Percentiles rank a stretch among this genome's conserved stretches.
Conservation (phyloP, 2,113 vertebrate species). For the Helogale parvula region DNA sequence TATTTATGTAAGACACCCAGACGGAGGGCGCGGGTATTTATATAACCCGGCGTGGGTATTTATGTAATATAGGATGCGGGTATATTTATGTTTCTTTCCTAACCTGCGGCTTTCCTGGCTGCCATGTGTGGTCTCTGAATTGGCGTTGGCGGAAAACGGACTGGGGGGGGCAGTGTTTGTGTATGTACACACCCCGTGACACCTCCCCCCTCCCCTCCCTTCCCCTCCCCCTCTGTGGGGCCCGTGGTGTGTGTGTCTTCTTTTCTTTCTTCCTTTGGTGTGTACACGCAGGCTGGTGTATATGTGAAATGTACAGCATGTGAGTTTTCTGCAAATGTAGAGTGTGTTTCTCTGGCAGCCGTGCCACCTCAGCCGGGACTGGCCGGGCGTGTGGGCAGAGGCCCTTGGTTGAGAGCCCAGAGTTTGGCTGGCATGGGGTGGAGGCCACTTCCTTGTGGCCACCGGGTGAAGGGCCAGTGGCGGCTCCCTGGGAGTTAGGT, state of each 20-base stretch:
- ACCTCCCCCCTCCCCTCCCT: background rate
- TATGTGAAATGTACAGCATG: background rate
- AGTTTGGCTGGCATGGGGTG: constrained; percentile 16
- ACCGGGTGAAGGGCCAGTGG: background rate
- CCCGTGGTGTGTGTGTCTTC: background rate
- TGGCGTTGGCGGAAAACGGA: background rate
- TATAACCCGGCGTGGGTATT: constrained; percentile 77
- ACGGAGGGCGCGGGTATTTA: constrained; percentile 83
- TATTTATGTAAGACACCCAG: constrained; percentile 82
- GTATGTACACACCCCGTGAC: background rate
- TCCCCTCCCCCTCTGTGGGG: background rate
- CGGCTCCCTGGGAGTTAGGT: background rate
- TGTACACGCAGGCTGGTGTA: background rate
- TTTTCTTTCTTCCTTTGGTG: background rate
- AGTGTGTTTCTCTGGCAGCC: background rate
- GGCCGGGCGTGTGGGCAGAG: constrained; percentile 22
- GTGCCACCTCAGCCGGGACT: background rate
- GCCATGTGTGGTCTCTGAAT: constrained; percentile 53
- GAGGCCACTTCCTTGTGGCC: constrained; percentile 10
- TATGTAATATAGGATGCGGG: constrained; percentile 83
- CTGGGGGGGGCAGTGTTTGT: background rate
- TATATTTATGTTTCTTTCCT: constrained; percentile 75
- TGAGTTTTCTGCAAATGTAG: constrained; percentile 46
- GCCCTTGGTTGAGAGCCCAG: constrained; percentile 24
- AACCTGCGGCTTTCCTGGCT: constrained; percentile 61